Base-by-base conservation (phyloP, 23 tunicate genomes). In the Corella eumyota region DNA sequence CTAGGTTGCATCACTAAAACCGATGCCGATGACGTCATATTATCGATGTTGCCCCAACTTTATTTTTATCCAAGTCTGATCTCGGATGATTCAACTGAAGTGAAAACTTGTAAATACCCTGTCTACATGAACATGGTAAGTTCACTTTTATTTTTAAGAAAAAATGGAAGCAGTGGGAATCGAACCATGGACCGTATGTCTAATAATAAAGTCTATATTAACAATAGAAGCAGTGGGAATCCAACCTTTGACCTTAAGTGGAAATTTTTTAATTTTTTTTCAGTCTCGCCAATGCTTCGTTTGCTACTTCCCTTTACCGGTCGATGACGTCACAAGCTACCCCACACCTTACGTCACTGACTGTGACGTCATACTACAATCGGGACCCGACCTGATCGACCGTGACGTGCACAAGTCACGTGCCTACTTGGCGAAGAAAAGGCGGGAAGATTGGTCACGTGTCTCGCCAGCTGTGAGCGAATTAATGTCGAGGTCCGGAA, bases 401-500 rank as follows among this genome's bases (percentile, higher is more conserved):
- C 94, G 83, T 33, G 94, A 84, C 32, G 45, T 62, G 51, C 75
- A 25, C 46, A 84, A 84, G 60, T 70, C 94, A 32, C 83, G 94
- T 56, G 69, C 94, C 13, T 84, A 75, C 57, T 57, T 84, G 59
- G 94, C 94, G 34, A 66, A 58, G 13, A 84, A 84, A 58, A 56
- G 94, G 56, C 68, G 94, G 63, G 83, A 84, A 25, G 76, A 74
- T 15, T 84, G 83, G 83, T 68, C 81, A 55, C 76, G 72, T 37
- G 83, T 84, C 33, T 68, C 94, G 20, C 94, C 94, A 0, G 94
- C 72, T 30, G 82, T 84, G 6, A 84, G 94, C 37, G 94, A 84
- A 25, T 51, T 84, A 48, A 75, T 84, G 94, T 84, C 94, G 38
- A 69, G 94, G 25, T 84, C 94, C 23, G 94, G 75, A 21, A 84